These are phyloP conservation scores for Biston betularia DNA, from an alignment of 2,888 invertebrate genomes.

Conservation along the genomic window DNA sequence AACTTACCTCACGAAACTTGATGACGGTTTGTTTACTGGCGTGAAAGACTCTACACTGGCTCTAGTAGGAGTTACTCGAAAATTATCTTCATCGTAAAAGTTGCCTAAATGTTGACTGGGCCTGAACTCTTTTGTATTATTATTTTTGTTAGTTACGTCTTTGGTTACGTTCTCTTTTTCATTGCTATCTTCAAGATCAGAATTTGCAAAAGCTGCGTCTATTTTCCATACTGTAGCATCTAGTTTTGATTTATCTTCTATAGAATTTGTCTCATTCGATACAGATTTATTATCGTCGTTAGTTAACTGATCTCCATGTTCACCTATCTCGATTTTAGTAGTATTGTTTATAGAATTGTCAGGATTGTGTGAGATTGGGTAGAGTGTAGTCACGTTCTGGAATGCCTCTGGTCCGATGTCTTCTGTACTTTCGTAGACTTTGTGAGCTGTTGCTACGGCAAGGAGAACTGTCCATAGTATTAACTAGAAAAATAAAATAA, in stretches of 20 bases:
- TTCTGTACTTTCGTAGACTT: slow-evolving; percentile 56
- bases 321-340: slow-evolving; percentile 16
- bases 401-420: slow-evolving; percentile 48
- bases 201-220: slow-evolving; percentile 59
- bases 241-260: slow-evolving; percentile 39
- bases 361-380: slow-evolving; percentile 51
- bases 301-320: slow-evolving; percentile 24
- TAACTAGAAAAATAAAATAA: slow-evolving; percentile 49
- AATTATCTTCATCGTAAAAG: slow-evolving; percentile 73
- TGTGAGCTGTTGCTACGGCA: slow-evolving; percentile 46
- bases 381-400: slow-evolving; percentile 67
- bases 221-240: slow-evolving; percentile 64
- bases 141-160: slow-evolving; percentile 49
- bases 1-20: slow-evolving; percentile 60
- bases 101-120: slow-evolving; percentile 83
- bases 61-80: slow-evolving; percentile 49
- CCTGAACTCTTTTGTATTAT: slow-evolving; percentile 68
- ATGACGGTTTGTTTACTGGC: slow-evolving; percentile 57
- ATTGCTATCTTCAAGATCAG: slow-evolving; percentile 49
- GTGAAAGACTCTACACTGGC: slow-evolving; percentile 48
- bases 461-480: slow-evolving; percentile 56
- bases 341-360: slow-evolving; percentile 29
- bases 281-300: slow-evolving; percentile 14
- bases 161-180: slow-evolving; percentile 47
- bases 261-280: slow-evolving; percentile 30